These are phyloP conservation scores for Craterocephalus amniculus DNA, from an alignment of 2,797 vertebrate species.

Conservation along the genomic window DNA sequence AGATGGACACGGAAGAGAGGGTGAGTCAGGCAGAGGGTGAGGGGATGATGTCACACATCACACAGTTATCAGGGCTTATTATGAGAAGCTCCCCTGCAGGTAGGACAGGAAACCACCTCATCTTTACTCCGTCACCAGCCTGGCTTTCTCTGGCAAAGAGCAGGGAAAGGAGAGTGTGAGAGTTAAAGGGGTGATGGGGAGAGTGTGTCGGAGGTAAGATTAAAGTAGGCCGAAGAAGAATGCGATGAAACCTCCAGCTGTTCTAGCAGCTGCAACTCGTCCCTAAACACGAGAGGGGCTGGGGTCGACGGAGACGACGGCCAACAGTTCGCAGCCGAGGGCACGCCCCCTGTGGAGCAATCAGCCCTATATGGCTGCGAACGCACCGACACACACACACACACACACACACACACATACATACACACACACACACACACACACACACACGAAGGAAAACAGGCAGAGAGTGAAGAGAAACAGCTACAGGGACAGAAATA, in stretches of 20 bases:
- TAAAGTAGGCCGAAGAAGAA: constrained; percentile 57
- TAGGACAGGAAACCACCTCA: constrained; percentile 48
- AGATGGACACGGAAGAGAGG: constrained; percentile 10
- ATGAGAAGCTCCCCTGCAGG: constrained; percentile 15
- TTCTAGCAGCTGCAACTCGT: constrained; percentile 72
- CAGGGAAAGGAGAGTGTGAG: no score
- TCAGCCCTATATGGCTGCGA: constrained; percentile 53
- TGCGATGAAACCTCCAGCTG: constrained; percentile 74
- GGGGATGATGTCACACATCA: constrained; percentile 4
- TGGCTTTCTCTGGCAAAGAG: constrained; percentile 31
- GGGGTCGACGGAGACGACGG: constrained; percentile 37
- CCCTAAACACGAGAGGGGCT: constrained; percentile 45
- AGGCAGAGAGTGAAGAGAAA: constrained; percentile 12
- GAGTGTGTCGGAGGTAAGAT: constrained; percentile 69
- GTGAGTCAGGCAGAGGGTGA: constrained; percentile 5
- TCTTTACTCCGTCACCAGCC: constrained; percentile 8
- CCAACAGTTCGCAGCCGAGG: constrained; percentile 39
- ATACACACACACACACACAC: constrained; percentile 20
- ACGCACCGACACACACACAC: constrained; percentile 55
- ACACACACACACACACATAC: no score
- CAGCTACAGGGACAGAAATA: constrained; percentile 22
- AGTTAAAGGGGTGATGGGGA: constrained; percentile 24
- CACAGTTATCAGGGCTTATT: background rate
- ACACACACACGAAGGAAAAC: background rate
- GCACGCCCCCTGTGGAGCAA: constrained; percentile 38